Conservation (phyloP, 2,797 vertebrate genomes). For the Spondyliosoma cantharus region DNA sequence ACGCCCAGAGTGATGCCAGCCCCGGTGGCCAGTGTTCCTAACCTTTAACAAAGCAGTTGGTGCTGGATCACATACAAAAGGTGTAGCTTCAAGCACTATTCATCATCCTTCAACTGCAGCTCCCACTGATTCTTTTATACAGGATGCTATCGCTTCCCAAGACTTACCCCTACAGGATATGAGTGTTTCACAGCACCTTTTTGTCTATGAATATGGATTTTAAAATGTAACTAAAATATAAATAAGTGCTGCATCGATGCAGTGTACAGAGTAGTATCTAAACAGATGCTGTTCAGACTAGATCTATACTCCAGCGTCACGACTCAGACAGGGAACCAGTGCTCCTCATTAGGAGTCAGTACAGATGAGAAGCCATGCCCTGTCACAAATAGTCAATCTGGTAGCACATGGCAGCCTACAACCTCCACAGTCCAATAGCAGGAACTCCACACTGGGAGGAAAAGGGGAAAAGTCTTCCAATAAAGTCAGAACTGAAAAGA, state of each 20-base stretch:
- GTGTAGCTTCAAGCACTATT: slow-evolving; percentile 8
- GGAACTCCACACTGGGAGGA: neutral
- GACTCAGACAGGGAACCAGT: slow-evolving; percentile 26
- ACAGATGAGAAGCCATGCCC: slow-evolving; percentile 24
- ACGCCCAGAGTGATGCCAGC: slow-evolving; percentile 5
- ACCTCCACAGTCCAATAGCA: neutral
- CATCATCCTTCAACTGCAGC: slow-evolving; percentile 4
- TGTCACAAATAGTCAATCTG: slow-evolving; percentile 30
- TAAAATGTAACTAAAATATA: neutral
- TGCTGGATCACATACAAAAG: slow-evolving; percentile 16
- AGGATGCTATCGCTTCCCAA: neutral
- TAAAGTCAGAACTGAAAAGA: neutral
- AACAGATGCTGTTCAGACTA: slow-evolving; percentile 3
- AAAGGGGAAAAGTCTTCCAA: neutral
- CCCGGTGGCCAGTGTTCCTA: slow-evolving; percentile 47
- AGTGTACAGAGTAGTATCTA: neutral
- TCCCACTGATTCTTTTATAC: neutral
- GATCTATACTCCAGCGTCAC: slow-evolving; percentile 44
- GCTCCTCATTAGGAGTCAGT: slow-evolving; percentile 5
- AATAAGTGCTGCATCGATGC: slow-evolving; percentile 16
- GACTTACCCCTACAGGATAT: neutral
- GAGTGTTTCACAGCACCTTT: neutral
- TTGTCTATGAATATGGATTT: neutral
- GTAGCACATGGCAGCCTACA: slow-evolving; percentile 5
- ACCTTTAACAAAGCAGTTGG: slow-evolving; percentile 29